Conservation (phyloP, 2,888 invertebrate genomes). For the Epinotia brunnichana region DNA sequence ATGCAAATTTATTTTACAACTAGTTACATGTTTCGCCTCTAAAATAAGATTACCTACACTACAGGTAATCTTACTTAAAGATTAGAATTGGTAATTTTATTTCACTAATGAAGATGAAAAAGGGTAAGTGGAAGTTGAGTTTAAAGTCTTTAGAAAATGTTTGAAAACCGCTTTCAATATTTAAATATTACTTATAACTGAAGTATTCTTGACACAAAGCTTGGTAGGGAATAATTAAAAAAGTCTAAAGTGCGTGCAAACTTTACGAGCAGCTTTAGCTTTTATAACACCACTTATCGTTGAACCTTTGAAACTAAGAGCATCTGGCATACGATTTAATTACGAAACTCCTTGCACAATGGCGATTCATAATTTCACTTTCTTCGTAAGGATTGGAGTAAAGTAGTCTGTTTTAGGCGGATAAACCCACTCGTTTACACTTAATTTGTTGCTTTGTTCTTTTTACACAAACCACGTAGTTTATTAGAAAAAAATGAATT, state of each 20-base stretch:
- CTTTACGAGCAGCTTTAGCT: conserved; percentile 31
- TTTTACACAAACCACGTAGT: neutral
- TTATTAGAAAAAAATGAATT: no score
- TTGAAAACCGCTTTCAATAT: conserved; percentile 6
- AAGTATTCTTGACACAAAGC: conserved; percentile 17
- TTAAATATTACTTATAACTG: conserved; percentile 20
- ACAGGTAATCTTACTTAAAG: conserved; percentile 26
- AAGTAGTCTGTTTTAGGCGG: conserved; percentile 13
- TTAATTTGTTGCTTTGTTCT: neutral
- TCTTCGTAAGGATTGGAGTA: conserved; percentile 35
- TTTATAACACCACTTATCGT: conserved; percentile 32
- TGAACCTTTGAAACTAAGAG: conserved; percentile 38
- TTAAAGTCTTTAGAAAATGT: neutral
- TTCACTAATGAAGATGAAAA: conserved; percentile 40
- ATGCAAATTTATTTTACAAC: conserved; percentile 49
- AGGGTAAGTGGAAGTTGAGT: conserved; percentile 9
- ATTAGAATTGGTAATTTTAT: conserved; percentile 39
- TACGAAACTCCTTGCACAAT: conserved; percentile 47
- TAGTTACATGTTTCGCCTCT: conserved; percentile 44
- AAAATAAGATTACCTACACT: conserved; percentile 39
- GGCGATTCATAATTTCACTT: conserved; percentile 46
- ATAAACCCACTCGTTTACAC: neutral
- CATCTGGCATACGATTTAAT: conserved; percentile 53
- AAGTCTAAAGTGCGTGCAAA: conserved; percentile 28
- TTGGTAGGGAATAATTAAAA: conserved; percentile 20